phyloP scores from a whole-genome alignment of 1,140 invertebrate species.

The Diploscapter pachys region DNA sequence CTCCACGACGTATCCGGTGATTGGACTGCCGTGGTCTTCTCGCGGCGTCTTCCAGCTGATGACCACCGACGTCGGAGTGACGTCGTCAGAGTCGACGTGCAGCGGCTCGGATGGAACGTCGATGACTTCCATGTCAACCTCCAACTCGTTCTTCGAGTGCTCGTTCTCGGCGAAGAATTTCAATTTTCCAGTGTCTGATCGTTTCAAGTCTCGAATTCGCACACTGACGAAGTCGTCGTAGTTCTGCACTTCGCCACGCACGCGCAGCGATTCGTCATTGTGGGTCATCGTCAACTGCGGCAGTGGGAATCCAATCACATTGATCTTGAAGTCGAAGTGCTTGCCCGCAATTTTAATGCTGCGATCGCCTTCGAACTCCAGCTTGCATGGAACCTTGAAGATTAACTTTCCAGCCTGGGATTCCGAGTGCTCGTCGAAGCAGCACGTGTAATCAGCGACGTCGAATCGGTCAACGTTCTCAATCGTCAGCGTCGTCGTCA shows the following conservation, averaged over 20 bases:
- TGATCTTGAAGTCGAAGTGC: slow-evolving; percentile 23
- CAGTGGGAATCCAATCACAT: slow-evolving; percentile 18
- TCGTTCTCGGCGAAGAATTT: slow-evolving; percentile 21
- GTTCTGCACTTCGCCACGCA: slow-evolving; percentile 16
- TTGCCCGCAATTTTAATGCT: slow-evolving; percentile 22
- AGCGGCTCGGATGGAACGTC: slow-evolving; percentile 16
- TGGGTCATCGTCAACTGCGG: slow-evolving; percentile 21
- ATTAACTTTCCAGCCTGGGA: slow-evolving; percentile 7
- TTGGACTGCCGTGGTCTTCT: slow-evolving; percentile 32
- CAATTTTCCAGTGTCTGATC: slow-evolving; percentile 20
- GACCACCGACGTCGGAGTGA: slow-evolving; percentile 35
- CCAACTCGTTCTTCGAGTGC: neutral
- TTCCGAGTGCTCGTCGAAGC: too few relatives aligned
- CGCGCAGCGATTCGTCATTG: slow-evolving; percentile 17
- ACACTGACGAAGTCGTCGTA: slow-evolving; percentile 28
- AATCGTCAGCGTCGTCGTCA: slow-evolving; percentile 3
- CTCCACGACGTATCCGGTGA: slow-evolving; percentile 49
- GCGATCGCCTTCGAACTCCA: slow-evolving; percentile 1
- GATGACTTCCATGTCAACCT: slow-evolving; percentile 14
- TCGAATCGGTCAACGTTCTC: slow-evolving; percentile 15
- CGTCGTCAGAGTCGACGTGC: neutral
- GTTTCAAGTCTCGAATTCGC: slow-evolving; percentile 16
- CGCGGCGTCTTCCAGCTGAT: slow-evolving; percentile 38
- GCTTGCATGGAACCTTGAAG: slow-evolving; percentile 14
- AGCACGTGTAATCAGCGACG: too few relatives aligned